Conservation (phyloP, 2,113 vertebrate genomes). For the Apodemus speciosus region DNA sequence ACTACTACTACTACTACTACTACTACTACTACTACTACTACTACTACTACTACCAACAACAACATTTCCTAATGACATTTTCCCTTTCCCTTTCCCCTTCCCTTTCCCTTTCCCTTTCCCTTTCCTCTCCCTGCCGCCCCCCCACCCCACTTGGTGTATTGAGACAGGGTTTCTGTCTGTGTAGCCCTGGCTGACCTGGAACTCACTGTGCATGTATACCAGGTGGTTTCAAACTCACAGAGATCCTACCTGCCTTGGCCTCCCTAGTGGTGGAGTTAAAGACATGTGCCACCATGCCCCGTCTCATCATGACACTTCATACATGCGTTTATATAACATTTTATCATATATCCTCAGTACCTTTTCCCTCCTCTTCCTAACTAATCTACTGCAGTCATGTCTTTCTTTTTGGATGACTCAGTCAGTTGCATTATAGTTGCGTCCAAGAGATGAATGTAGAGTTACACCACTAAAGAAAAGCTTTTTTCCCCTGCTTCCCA, state of each 20-base stretch:
- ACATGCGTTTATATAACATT: too few relatives aligned
- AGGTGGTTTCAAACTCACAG: background rate
- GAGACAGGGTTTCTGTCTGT: background rate
- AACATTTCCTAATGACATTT: too few relatives aligned
- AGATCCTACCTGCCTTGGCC: background rate
- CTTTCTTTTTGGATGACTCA: background rate
- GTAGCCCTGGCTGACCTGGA: background rate
- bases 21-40: too few relatives aligned
- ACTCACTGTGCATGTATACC: background rate
- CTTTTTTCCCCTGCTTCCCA: background rate
- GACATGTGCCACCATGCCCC: background rate
- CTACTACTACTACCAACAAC: too few relatives aligned
- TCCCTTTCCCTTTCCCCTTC: too few relatives aligned
- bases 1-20: too few relatives aligned
- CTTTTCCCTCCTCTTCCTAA: background rate
- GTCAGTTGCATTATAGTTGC: background rate
- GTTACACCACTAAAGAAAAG: background rate
- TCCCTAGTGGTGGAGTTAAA: background rate
- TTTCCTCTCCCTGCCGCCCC: too few relatives aligned
- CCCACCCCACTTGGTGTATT: background rate
- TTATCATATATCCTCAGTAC: background rate
- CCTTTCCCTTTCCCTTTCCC: too few relatives aligned
- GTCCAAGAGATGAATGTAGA: background rate
- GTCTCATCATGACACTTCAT: background rate
- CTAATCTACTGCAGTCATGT: background rate